Conservation (phyloP, 2,113 vertebrate genomes). For the Enhydra lutris region DNA sequence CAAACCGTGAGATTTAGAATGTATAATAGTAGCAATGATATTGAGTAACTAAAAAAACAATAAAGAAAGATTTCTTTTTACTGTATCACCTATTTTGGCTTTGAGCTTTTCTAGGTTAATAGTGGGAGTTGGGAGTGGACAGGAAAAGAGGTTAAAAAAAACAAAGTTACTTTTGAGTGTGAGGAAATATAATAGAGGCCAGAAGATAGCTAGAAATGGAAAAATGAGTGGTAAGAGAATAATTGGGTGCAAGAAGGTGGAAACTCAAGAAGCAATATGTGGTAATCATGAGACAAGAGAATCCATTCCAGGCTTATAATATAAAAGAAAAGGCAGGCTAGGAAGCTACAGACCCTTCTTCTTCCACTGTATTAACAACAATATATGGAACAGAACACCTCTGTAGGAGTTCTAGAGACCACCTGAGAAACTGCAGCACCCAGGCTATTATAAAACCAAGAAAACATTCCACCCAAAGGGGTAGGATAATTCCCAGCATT, state of each 20-base stretch:
- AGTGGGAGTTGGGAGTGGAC: not conserved
- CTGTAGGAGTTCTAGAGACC: not conserved
- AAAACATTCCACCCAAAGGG: not conserved
- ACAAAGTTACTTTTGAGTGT: not conserved
- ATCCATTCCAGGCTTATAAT: not conserved
- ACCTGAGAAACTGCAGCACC: not conserved
- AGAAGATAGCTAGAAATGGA: not conserved
- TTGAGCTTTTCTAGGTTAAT: not conserved
- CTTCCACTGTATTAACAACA: not conserved
- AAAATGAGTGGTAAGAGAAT: not conserved
- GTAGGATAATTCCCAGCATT: not conserved
- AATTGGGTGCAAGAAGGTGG: not conserved
- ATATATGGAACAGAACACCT: not conserved
- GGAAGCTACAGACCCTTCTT: not conserved
- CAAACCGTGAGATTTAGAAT: not conserved
- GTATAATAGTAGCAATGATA: not conserved
- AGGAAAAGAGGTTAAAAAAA: not conserved
- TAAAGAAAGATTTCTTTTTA: not conserved
- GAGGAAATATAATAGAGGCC: not conserved
- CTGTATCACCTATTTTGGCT: not conserved
- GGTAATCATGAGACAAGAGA: not conserved
- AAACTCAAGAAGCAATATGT: not conserved
- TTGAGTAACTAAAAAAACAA: not conserved
- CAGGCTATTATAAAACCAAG: not conserved
- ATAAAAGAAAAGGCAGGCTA: not conserved